Conservation (phyloP, 2,888 invertebrate species). For the Orchesella flavescens region DNA sequence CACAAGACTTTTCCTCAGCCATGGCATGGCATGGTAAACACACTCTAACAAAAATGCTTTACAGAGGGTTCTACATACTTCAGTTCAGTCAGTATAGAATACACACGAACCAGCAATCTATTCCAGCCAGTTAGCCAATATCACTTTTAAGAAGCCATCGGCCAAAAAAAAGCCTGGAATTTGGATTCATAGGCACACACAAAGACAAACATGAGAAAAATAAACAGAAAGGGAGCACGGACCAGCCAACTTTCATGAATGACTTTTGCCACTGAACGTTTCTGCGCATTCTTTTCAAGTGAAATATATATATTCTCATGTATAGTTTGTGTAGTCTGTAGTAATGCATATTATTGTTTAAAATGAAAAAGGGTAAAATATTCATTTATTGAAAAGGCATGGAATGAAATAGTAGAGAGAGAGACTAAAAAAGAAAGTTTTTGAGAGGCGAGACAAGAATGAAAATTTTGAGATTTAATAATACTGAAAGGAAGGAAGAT, state of each 20-base stretch:
- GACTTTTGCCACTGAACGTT: neutral
- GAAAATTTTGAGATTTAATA: constrained; percentile 64
- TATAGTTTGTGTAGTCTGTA: neutral
- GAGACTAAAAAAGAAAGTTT: neutral
- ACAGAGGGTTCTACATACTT: constrained; percentile 1
- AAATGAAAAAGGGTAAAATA: constrained; percentile 60
- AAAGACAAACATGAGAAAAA: constrained; percentile 22
- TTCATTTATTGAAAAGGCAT: constrained; percentile 60
- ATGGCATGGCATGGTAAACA: constrained; percentile 16
- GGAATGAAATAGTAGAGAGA: constrained; percentile 15
- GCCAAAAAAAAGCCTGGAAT: constrained; percentile 46
- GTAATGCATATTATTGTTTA: constrained; percentile 44
- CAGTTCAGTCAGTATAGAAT: too few species aligned
- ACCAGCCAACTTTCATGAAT: neutral
- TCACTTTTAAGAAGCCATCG: constrained; percentile 42
- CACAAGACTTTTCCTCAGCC: constrained; percentile 23
- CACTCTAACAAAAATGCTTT: constrained; percentile 34
- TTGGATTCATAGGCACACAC: constrained; percentile 57
- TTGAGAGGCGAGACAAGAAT: constrained; percentile 55
- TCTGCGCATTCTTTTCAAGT: constrained; percentile 33
- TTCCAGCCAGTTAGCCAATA: constrained; percentile 41
- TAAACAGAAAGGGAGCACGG: constrained; percentile 40
- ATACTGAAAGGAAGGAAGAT: constrained; percentile 23
- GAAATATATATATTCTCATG: constrained; percentile 23
- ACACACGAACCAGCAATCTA: constrained; percentile 32